Base-by-base conservation (phyloP, 2,888 invertebrate genomes). In the Abrostola triplasia region DNA sequence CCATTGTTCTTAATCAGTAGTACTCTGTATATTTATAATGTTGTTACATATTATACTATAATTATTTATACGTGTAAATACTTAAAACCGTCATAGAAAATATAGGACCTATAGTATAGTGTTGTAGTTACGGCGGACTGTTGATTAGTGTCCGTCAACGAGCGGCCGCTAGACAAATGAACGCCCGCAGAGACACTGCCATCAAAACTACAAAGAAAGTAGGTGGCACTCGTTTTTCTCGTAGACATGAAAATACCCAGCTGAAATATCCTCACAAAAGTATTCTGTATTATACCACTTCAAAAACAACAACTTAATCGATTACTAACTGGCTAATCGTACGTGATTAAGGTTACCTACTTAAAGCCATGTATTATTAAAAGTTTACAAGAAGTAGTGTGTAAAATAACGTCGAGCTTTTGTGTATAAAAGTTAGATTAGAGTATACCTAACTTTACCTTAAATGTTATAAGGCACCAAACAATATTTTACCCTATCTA, bases 121-220 rank as follows among this genome's bases (percentile, higher is more conserved):
- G 51, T 53, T 38, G 42, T 57, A 61, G 52, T 64, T 63, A 64
- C 67, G 70, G 73, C 70, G 65, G 73, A 63, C 60, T 80, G 84
- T 80, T 84, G 84, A 86, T 83, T 82, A 81, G 79, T 71, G 84
- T 77, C 83, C 79, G 84, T 86, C 84, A 85, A 75, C 84, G 72
- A 77, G 70, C 67, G 63, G 67, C 64, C 64, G 64, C 65, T 78
- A 83, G 83, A 86, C 87, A 87, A 88, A 88, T 88, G 85, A 85
- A 81, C 72, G 77, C 72, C 73, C 69, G 77, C 71, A 70, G 73
- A 81, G 84, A 81, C 77, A 74, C 79, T 76, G 73, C 78, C 79
- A 82, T 80, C 73, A 81, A 79, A 84, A 84, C 82, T 82, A 84
- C 84, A 83, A 88, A 87, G 84, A 87, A 87, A 86, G 82, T 84